phyloP scores from a whole-genome alignment of 2,113 vertebrate genomes.

The Engraulis encrasicolus region DNA sequence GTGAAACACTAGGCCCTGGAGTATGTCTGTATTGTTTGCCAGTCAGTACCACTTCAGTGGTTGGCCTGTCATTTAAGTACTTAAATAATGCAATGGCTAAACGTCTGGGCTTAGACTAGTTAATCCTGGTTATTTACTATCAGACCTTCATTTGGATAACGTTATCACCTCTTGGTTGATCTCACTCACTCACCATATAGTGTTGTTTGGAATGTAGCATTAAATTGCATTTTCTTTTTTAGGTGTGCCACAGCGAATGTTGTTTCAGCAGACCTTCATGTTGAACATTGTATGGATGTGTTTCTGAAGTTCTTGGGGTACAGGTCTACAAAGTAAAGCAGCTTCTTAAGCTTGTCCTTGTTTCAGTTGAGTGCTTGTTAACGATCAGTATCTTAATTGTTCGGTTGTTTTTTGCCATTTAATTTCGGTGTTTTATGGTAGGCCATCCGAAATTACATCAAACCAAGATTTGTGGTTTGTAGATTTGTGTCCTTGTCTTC shows the following conservation, averaged over 20 bases:
- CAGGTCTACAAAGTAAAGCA: conserved; percentile 84
- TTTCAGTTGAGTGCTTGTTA: conserved; percentile 65
- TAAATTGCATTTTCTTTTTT: conserved; percentile 84
- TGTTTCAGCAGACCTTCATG: conserved; percentile 77
- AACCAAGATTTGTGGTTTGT: conserved; percentile 22
- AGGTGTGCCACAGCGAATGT: conserved; percentile 78
- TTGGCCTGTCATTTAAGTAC: not conserved
- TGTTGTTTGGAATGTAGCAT: conserved; percentile 70
- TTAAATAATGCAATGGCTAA: conserved; percentile 6
- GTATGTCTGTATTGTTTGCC: not conserved
- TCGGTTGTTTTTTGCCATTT: conserved; percentile 60
- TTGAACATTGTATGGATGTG: conserved; percentile 71
- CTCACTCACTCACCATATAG: conserved; percentile 14
- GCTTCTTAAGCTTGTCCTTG: conserved; percentile 78
- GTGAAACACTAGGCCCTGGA: not conserved
- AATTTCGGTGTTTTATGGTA: conserved; percentile 48
- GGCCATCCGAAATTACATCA: conserved; percentile 28
- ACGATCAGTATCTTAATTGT: conserved; percentile 61
- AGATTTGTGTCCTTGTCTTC: conserved; percentile 24
- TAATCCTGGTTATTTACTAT: not conserved
- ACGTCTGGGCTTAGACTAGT: not conserved
- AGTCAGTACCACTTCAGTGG: not conserved
- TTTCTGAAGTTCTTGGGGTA: conserved; percentile 77
- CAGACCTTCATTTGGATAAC: not conserved
- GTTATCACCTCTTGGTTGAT: not conserved